These are phyloP conservation scores for Halcyon chelicuti DNA, from an alignment of 2,797 vertebrate species.

Conservation along the genomic window DNA sequence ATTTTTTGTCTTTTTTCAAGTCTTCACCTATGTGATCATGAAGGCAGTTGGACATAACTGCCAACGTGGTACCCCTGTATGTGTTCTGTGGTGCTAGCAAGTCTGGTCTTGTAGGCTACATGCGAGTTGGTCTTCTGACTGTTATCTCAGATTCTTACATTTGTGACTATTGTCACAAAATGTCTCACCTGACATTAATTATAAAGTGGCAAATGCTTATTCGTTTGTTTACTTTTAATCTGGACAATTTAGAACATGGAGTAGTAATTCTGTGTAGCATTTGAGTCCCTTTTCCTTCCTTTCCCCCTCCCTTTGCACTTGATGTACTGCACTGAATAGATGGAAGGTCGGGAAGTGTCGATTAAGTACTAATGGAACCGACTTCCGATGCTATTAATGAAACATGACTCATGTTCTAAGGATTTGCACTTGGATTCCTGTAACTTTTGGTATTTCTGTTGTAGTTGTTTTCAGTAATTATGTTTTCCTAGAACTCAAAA, in stretches of 20 bases:
- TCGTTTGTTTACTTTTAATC: neutral
- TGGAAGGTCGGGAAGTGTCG: constrained; percentile 6
- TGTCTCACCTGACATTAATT: neutral
- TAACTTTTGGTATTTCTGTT: constrained; percentile 37
- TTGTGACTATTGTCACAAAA: neutral
- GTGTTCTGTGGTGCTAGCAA: neutral
- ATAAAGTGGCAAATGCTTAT: neutral
- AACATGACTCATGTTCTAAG: constrained; percentile 54
- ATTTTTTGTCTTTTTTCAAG: neutral
- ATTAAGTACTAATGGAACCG: neutral
- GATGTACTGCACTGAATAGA: neutral
- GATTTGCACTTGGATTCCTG: constrained; percentile 53
- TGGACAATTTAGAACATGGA: neutral
- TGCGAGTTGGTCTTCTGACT: neutral
- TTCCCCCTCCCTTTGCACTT: neutral
- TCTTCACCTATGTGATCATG: neutral
- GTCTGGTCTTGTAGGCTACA: neutral
- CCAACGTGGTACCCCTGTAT: neutral
- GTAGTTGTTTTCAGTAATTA: constrained; percentile 37
- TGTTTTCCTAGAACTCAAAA: constrained; percentile 24
- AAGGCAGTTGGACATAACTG: neutral
- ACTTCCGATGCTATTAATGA: constrained; percentile 61
- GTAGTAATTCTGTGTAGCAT: neutral
- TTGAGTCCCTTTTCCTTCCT: neutral
- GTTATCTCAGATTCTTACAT: neutral